Base-by-base conservation (phyloP, 1,140 invertebrate species). In the Holcopasites calliopsidis region DNA sequence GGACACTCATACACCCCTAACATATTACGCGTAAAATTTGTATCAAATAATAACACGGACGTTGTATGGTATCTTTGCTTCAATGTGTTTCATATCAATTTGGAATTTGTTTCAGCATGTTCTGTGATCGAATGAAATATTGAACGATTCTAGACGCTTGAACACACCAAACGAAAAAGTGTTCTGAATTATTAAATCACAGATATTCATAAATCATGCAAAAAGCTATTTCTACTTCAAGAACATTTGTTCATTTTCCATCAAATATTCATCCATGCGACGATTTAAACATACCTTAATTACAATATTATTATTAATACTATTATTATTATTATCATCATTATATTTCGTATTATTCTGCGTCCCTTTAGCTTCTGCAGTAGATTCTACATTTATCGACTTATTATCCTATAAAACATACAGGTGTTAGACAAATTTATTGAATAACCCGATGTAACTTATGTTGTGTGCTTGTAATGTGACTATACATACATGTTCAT, bases 351-450 rank as follows among this genome's bases (percentile, higher is more conserved):
- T 68, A 72, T 42, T 79, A 73, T 65, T 79, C 28, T 68, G 44
- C 40, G 44, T 31, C 54, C 47, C 35, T 71, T 79, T 82, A 71
- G 57, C 52, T 75, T 83, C 79, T 71, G 28, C 42, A 73, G 61
- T 28, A 26, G 77, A 62, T 80, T 80, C 84, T 77, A 82, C 35
- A 78, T 57, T 80, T 71, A 83, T 85, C 76, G 80, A 69, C 47
- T 66, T 86, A 85, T 80, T 49, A 73, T 69, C 85, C 85, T 87
- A 87, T 38, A 87, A 87, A 79, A 86, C 61, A 79, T 76, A 55
- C 21, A 54, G 35, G 23, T 64, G 28, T 73, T 73, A 73, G 49
- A 55, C 31, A 73, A 23, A 55, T n/a, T 65, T 23, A 62, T 60
- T 31, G 26, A 18, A 62, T 6, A 38, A 26, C 50, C 16, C 50